Base-by-base conservation (phyloP, 2,113 vertebrate species). In the Periophthalmodon schlosseri region DNA sequence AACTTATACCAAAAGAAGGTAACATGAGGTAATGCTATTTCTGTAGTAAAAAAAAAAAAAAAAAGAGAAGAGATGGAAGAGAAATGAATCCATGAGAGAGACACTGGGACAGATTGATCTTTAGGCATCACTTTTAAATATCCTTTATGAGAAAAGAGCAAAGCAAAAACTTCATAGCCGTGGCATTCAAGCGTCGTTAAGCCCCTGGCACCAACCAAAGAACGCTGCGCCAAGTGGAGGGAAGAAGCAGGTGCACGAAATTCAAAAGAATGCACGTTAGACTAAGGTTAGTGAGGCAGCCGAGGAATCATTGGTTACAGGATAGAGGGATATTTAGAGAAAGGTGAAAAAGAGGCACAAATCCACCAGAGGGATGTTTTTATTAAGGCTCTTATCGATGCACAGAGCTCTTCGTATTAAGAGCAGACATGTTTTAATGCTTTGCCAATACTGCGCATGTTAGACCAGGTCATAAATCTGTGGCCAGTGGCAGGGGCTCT, bases 181-280 rank as follows among this genome's bases (percentile, higher is more conserved):
- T 93, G 93, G 91, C 93, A 95, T 93, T 94, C 90, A 94, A 91
- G 93, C 91, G 75, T 93, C 93, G 94, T 94, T 94, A 94, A 93
- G 92, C 88, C 86, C 84, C 87, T 91, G 92, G 89, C 91, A 91
- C 77, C 84, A 84, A 82, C 81, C 74, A 72, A 80, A 84, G 77
- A 79, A 77, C 70, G 84, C 84, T 83, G 74, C 72, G 69, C 61
- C 57, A 83, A 71, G 73, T 58, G 68, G 21, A 52, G 54, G 65
- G 77, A 70, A 79, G 64, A 69, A 77, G 69, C 70, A 78, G 73
- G 68, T 58, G 33, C 47, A 69, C 72, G 64, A 65, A 65, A 56
- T 39, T 46, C 57, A 46, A 73, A 74, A 66, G 15, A 73, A 61
- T 76, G 58, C 68, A 63, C 75, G 11, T 63, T 7, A 34, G 61